Evolutionary conservation across 2,888 invertebrate species (phyloP).

Genomic region (Holacanthella duospinosa): DNA sequence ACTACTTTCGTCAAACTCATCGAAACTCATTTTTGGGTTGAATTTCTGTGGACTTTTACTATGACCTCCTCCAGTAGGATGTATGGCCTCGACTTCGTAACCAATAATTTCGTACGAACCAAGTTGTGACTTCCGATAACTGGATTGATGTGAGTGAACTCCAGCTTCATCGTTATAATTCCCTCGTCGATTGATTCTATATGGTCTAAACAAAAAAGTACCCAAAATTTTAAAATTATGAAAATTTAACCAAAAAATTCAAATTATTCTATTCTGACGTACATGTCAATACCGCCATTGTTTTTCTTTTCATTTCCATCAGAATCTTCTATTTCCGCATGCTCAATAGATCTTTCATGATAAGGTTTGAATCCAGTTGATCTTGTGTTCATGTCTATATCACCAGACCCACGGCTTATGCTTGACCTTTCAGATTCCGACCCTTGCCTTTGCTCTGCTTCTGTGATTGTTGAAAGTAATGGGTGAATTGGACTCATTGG

Average conservation of each 20-base stretch:
- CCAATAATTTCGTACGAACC: too few species aligned
- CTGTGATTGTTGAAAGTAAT: slow-evolving; percentile 70
- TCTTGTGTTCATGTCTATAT: neutral
- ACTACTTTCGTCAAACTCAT: neutral
- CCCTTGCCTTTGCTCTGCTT: slow-evolving; percentile 40
- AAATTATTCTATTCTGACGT: too few species aligned
- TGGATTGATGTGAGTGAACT: neutral
- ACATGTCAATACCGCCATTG: neutral
- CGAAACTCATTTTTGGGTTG: neutral
- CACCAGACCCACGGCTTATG: too few species aligned
- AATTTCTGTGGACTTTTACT: neutral
- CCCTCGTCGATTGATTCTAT: neutral
- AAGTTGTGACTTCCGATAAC: neutral
- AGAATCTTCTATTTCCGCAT: too few species aligned
- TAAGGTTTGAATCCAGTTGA: neutral
- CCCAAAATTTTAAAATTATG: too few species aligned
- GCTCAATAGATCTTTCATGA: too few species aligned
- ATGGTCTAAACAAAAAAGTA: too few species aligned
- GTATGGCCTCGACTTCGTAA: too few species aligned
- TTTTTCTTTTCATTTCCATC: too few species aligned
- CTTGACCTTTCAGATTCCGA: neutral
- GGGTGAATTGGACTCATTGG: slow-evolving; percentile 65
- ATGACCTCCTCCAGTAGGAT: neutral
- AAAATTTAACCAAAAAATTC: too few species aligned
- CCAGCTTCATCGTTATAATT: neutral